phyloP scores from a whole-genome alignment of 1,140 invertebrate genomes.

The Drosophila leontia region DNA sequence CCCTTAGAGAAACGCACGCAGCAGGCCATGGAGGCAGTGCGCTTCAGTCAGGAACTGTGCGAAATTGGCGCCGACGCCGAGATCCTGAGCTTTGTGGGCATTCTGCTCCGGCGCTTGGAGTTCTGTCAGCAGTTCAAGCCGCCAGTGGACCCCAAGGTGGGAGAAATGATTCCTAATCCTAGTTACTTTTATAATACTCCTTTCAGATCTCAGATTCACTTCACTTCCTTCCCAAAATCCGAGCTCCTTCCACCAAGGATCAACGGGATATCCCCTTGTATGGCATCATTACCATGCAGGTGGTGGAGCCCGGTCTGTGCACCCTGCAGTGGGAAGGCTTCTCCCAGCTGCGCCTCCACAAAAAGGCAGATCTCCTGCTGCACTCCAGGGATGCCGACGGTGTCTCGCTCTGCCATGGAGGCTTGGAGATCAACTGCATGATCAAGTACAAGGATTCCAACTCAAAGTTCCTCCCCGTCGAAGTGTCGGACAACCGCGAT shows the following conservation, averaged over 20 bases:
- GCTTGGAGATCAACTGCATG: constrained; percentile 85
- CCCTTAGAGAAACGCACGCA: constrained; percentile 77
- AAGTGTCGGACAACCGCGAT: constrained; percentile 87
- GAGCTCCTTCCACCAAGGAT: constrained; percentile 78
- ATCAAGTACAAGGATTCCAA: constrained; percentile 82
- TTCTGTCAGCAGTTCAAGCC: constrained; percentile 86
- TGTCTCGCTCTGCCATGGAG: constrained; percentile 86
- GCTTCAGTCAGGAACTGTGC: constrained; percentile 87
- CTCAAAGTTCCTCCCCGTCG: constrained; percentile 83
- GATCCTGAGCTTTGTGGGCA: constrained; percentile 88
- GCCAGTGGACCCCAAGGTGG: constrained; percentile 83
- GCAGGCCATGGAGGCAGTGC: constrained; percentile 86
- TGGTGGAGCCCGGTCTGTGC: constrained; percentile 86
- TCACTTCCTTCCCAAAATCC: constrained; percentile 86
- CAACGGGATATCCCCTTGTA: constrained; percentile 85
- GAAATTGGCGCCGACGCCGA: constrained; percentile 89
- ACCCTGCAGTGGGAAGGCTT: constrained; percentile 86
- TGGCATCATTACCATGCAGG: constrained; percentile 87
- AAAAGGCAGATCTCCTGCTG: constrained; percentile 85
- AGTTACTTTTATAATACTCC: background rate
- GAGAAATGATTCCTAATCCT: background rate
- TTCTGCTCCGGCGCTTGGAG: constrained; percentile 88
- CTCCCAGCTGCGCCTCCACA: constrained; percentile 85
- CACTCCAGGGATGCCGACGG: constrained; percentile 86
- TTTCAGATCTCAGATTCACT: constrained; percentile 85